Conservation (phyloP, 2,888 invertebrate species). For the Leptinotarsa juncta region DNA sequence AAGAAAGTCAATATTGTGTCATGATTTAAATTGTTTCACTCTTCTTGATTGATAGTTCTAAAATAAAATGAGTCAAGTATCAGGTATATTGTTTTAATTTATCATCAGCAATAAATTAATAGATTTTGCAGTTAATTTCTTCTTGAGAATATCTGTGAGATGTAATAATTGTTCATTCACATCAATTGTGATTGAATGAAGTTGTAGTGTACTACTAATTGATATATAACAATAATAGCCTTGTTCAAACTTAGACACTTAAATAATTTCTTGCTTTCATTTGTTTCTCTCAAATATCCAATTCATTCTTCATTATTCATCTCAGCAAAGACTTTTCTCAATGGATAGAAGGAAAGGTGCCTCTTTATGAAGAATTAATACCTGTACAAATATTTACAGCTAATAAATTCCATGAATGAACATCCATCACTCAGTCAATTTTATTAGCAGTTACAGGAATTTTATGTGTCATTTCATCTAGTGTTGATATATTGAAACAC, state of each 20-base stretch:
- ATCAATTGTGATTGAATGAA: neutral
- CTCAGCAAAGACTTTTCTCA: neutral
- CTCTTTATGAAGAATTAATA: neutral
- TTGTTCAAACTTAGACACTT: too few relatives aligned
- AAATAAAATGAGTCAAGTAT: neutral
- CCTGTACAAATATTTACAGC: neutral
- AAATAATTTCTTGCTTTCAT: neutral
- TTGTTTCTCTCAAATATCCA: neutral
- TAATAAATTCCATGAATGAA: neutral
- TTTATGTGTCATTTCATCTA: conserved; percentile 34
- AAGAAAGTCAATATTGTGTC: neutral
- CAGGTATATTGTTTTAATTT: neutral
- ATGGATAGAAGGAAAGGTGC: neutral
- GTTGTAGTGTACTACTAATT: too few relatives aligned
- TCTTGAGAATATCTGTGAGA: neutral
- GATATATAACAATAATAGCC: too few relatives aligned
- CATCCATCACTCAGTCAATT: conserved; percentile 17
- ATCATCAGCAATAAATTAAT: neutral
- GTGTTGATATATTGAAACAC: conserved; percentile 27
- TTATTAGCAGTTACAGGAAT: conserved; percentile 32
- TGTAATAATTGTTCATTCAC: neutral
- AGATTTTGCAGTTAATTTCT: neutral
- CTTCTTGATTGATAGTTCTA: neutral
- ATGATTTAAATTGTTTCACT: neutral
- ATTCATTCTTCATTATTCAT: neutral